phyloP scores from a whole-genome alignment of 2,888 invertebrate genomes.

The Erpobdella octoculata region DNA sequence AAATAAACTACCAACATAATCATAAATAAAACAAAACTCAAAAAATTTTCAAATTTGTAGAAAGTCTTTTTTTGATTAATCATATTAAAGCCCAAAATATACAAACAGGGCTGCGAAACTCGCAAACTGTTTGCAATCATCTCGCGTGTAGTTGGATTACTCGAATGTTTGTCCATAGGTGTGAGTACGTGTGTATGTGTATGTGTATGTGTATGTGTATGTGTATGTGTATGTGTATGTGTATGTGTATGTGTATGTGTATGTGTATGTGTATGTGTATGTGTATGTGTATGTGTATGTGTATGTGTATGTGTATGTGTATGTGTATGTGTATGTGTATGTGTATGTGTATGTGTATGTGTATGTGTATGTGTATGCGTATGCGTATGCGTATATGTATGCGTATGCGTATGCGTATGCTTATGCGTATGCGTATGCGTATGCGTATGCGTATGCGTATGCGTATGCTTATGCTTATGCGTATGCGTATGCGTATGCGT shows the following conservation, averaged over 20 bases:
- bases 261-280: conserved; percentile 6
- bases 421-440: no score
- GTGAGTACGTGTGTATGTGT: conserved; percentile 20
- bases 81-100: no score
- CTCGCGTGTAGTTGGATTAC: neutral
- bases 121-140: no score
- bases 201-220: conserved; percentile 23
- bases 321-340: neutral
- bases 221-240: conserved; percentile 17
- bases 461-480: no score
- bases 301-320: neutral
- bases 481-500: neutral
- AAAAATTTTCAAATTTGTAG: no score
- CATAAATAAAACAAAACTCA: no score
- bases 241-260: conserved; percentile 17
- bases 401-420: no score
- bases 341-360: neutral
- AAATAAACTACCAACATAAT: no score
- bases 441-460: neutral
- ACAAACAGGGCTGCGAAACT: no score
- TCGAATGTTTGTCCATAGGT: conserved; percentile 22
- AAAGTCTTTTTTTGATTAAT: no score
- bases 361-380: no score
- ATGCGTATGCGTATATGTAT: neutral
- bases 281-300: neutral